Evolutionary conservation across 2,888 invertebrate genomes (phyloP), one percentile per base, ranked within the genome.

Genomic region (Papilio gigon): DNA sequence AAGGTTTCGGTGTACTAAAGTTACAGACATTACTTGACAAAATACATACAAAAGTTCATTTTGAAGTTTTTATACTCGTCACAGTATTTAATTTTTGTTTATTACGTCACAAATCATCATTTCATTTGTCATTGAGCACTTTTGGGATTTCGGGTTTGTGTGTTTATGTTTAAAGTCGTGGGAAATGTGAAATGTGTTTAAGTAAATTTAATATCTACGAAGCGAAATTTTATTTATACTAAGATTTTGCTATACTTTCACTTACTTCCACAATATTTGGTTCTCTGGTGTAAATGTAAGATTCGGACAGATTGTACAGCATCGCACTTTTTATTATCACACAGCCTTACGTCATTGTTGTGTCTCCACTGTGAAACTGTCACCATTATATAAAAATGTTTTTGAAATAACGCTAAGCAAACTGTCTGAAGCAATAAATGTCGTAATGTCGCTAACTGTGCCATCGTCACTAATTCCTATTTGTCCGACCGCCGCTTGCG

Each of bases 381-480:
- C 37, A 33, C 8, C 8, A 27, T n/a, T 50, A 2, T 14, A 27
- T 50, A 50, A 25, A 25, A 25, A 50, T 25, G 25, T 44, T 47
- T 22, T 30, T 56, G 30, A 30, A 56, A 30, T 30, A 30, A 17
- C 53, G 2, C 11, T 1, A 35, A 58, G 25, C 30, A 27, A 60
- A 50, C 64, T 65, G 68, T 44, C 60, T 58, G 58, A 20, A 14
- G 40, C 33, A 58, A 64, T 58, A 30, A 11, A 61, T 68, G 62
- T 47, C 20, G 59, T 64, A 22, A 64, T 59, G 60, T 67, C 9
- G 12, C 64, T 64, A 59, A 67, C 50, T 53, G 64, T 67, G 50
- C 61, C 74, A 72, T 73, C 58, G 75, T 80, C 75, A 79, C 82
- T 83, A 84, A 82, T 82, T 58, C 60, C 35, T 72, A 65, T 71